Evolutionary conservation across 1,140 invertebrate species (phyloP).

Genomic region (Drosophila eugracilis): DNA sequence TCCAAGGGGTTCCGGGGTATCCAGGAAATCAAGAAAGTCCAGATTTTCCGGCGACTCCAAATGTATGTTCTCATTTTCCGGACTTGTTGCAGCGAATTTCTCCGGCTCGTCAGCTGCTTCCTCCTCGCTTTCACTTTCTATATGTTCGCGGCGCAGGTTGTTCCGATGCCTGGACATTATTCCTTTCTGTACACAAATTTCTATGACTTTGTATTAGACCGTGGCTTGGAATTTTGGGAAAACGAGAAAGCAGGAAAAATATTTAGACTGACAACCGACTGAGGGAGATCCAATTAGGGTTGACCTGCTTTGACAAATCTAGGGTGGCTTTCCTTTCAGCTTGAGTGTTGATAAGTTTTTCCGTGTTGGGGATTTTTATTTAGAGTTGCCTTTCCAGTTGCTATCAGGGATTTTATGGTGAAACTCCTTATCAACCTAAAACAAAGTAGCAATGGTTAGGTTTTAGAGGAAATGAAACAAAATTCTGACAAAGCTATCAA

Average conservation of each 20-base stretch:
- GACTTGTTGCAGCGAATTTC: neutral
- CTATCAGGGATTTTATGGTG: neutral
- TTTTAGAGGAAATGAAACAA: no score
- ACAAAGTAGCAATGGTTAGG: no score
- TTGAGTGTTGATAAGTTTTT: neutral
- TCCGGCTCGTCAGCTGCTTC: conserved; percentile 1
- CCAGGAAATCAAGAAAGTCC: neutral
- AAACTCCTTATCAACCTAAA: neutral
- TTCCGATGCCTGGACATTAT: neutral
- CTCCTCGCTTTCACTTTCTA: neutral
- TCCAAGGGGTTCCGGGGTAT: neutral
- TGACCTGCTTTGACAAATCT: no score
- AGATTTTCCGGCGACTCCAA: neutral
- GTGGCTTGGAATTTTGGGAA: neutral
- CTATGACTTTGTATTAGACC: neutral
- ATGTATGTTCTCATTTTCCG: no score
- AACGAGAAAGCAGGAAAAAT: conserved; percentile 12
- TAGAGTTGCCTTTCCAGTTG: neutral
- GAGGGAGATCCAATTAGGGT: neutral
- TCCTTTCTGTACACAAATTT: neutral
- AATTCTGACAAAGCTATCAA: no score
- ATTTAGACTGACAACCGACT: neutral
- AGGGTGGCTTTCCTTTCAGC: neutral
- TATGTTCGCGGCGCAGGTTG: neutral
- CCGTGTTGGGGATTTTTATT: neutral